Evolutionary conservation across 2,113 vertebrate genomes (phyloP), one percentile per base, ranked within the genome.

Genomic region (Barbus barbus): DNA sequence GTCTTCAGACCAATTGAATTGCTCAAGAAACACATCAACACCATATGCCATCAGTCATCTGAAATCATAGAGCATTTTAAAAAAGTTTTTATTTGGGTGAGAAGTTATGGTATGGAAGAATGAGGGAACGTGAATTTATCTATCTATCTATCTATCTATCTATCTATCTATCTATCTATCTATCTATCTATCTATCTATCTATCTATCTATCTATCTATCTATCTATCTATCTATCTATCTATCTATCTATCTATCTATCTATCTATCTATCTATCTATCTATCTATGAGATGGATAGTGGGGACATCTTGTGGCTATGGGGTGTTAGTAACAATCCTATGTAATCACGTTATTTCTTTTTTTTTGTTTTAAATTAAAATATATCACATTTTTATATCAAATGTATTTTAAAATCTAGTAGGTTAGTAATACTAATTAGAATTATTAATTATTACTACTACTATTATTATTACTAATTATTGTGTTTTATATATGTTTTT

Each of bases 1-100:
- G 85, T 83, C 79, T 76, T 85, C 53, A 69, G 80, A 88, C 94
- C 92, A 94, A 92, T 90, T 16, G 74, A 73, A 81, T 76, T 26
- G 22, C 18, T 12, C 56, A n/a, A n/a, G n/a, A n/a, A n/a, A n/a
- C n/a, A n/a, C n/a, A n/a, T n/a, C n/a, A n/a, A n/a, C n/a, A n/a
- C n/a, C n/a, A 67, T 38, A 38, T 38, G 36, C 36, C 36, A 60
- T 24, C 5, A 41, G 33, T 78, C 13, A 90, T 88, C 90, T 90
- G 85, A 85, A 86, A 90, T 41, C 22, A 2, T 3, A 81, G 2
- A 24, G 36, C 18, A n/a, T 41, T 69, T 22, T 5, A 22, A 4
- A 33, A 31, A 33, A 65, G 3, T 8, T 69, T 53, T 4, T 71
- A 12, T 41, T 71, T 0, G 9, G 5, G 20, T 41, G 4, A 4